Percentiles rank a stretch among this genome's conserved stretches.
phyloP scores from a whole-genome alignment of 2,797 vertebrate genomes.

The Characodon lateralis region DNA sequence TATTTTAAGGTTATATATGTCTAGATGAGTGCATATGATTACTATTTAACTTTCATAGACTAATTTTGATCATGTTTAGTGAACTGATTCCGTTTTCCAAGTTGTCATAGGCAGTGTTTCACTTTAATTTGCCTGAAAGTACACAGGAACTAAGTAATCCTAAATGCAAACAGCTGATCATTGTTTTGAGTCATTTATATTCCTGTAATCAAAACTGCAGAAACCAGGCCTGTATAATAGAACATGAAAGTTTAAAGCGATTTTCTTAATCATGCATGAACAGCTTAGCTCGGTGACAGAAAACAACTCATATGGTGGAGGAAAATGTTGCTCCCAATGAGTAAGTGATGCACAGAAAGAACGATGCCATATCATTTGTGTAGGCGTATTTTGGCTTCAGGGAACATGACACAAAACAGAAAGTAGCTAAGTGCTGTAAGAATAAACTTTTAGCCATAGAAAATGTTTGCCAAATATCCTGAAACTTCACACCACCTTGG shows the following conservation, averaged over 20 bases:
- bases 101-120: conserved; percentile 6
- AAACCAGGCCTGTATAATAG: conserved; percentile 17
- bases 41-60: not conserved
- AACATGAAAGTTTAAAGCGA: conserved; percentile 6
- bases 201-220: conserved; percentile 15
- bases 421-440: conserved; percentile 9
- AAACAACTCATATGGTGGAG: conserved; percentile 12
- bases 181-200: conserved; percentile 2
- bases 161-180: conserved; percentile 28
- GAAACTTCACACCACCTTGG: not conserved
- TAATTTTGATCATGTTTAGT: conserved; percentile 18
- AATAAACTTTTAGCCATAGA: not conserved
- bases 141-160: conserved; percentile 29
- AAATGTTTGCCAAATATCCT: not conserved
- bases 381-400: conserved; percentile 20
- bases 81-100: conserved; percentile 18
- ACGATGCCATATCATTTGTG: conserved; percentile 11
- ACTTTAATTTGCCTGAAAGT: conserved; percentile 23
- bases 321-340: conserved; percentile 3
- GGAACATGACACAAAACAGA: conserved; percentile 11
- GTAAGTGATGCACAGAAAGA: conserved; percentile 3
- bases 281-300: conserved; percentile 12
- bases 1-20: conserved; percentile 29
- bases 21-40: conserved; percentile 13
- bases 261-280: conserved; percentile 11